Base-by-base conservation (phyloP, 2,113 vertebrate genomes). In the Odontesthes bonariensis region DNA sequence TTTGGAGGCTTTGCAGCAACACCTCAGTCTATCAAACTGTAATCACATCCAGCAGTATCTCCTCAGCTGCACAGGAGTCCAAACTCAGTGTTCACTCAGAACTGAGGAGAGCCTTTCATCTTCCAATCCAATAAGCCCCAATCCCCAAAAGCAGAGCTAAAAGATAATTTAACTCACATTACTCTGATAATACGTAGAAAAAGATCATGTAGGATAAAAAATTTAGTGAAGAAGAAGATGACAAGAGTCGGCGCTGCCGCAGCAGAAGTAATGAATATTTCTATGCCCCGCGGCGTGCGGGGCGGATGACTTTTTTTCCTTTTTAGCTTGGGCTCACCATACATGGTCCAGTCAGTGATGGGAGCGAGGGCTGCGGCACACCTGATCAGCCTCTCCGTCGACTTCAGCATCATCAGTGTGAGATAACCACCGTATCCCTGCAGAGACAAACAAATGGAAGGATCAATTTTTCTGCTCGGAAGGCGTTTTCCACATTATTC, bases 381-480 rank as follows among this genome's bases (percentile, higher is more conserved):
- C 32, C 80, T 31, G 72, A 93, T 84, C 72, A 83, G 62, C 76
- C 31, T 58, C 32, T 89, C 89, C 0, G 84, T 77, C 0, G 84
- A 72, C 73, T 84, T 89, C 52, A 93, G 83, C 83, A 93, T 84
- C 76, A 49, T 86, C 20, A 92, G 82, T 0, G 82, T 31, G 6
- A 93, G 49, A 79, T 80, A 93, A 49, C 92, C 92, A 0, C 92
- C 92, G 22, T 93, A 93, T 64, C 85, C 89, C 92, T 93, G 84
- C 4, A 23, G 35, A 52, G 3, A 27, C 12, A 5, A 2, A 5
- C 1, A 23, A 17, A 49, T 17, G 8, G 5, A 1, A 14, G 1
- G 27, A 27, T 27, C 1, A 1, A 27, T 27, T 27, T 27, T 27
- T 27, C 27, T 27, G 27, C 27, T 27, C 27, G 3, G 3, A 27